Evolutionary conservation across 2,113 vertebrate species (phyloP), one percentile per base, ranked within the genome.

Genomic region (Bettongia penicillata): DNA sequence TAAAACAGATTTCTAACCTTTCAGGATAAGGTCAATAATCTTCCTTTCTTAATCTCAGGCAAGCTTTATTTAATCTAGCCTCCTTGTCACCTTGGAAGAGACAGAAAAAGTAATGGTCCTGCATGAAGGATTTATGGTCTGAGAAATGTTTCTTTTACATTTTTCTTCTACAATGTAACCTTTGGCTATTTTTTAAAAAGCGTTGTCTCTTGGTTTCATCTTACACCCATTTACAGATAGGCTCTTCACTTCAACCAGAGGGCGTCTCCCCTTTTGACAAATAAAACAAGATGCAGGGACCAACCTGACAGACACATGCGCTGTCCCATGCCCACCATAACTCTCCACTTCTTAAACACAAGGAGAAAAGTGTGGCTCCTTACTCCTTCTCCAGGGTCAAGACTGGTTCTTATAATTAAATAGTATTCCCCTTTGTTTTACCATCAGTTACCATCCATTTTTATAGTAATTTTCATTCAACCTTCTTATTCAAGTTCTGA

Each of bases 31-130:
- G 98, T 99, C 99, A 99, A 97, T 97, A 98, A 99, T 99, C 98
- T 99, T 99, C 98, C 98, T 99, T 98, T 97, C 97, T 98, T 98
- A 98, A 98, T 98, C 98, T 98, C 98, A 97, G 98, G 98, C 98
- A 99, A 99, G 99, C 98, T 99, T 99, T 99, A 98, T 98, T 98
- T 99, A 99, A 99, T 99, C 98, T 98, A 97, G 94, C 96, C 98
- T 97, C 98, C 98, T 98, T 98, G 98, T 98, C 98, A 98, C 97
- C 98, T 98, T 94, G 98, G 98, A 98, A 98, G 96, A 97, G 97
- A 97, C 97, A 98, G 94, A 97, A 96, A 98, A 98, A 98, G 95
- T 96, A 96, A 97, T 92, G 96, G 97, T 97, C 95, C 93, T 96
- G 96, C 96, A 98, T 96, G 98, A 98, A 95, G 91, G 97, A 97